Base-by-base conservation (phyloP, 2,888 invertebrate genomes). In the Drosophila maculinotata region DNA sequence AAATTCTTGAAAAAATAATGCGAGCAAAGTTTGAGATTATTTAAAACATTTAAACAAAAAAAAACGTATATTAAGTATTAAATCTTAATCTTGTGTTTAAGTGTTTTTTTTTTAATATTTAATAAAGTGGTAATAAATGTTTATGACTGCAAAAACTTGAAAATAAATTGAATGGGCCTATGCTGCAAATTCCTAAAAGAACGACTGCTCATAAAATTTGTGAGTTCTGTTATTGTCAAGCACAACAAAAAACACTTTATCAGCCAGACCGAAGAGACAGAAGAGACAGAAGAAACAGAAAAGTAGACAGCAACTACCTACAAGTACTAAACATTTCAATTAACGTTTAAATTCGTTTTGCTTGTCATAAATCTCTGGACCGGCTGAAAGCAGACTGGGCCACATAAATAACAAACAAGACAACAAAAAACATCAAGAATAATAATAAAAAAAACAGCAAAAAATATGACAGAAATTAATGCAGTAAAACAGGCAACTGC, bases 381-480 rank as follows among this genome's bases (percentile, higher is more conserved):
- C 20, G 33, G 5, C 15, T 41, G n/a, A n/a, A n/a, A 56, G 36
- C 10, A n/a, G 45, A 42, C 20, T 38, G 28, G 20, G 12, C 9
- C n/a, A 31, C 41, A 42, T 12, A 47, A 47, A 63, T 17, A 62
- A 53, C 36, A 6, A 62, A 53, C 36, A 6, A 42, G 26, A 51
- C 12, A 31, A n/a, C 7, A 20, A 26, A 33, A 30, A 28, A 57
- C 15, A 51, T 48, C 48, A 35, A 35, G 17, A 35, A 44, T 7
- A 42, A 17, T 33, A 64, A 12, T 28, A 17, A 58, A 25, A 47
- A 30, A 31, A 35, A 47, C 28, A 68, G 20, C 20, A 20, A 20
- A 2, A 64, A 59, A 57, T 38, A 86, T 86, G 88, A 57, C 73
- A 52, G 86, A 82, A 52, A 73, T 66, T 36, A 72, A 64, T 64